phyloP scores from a whole-genome alignment of 2,113 vertebrate species.

The Numenius arquata region DNA sequence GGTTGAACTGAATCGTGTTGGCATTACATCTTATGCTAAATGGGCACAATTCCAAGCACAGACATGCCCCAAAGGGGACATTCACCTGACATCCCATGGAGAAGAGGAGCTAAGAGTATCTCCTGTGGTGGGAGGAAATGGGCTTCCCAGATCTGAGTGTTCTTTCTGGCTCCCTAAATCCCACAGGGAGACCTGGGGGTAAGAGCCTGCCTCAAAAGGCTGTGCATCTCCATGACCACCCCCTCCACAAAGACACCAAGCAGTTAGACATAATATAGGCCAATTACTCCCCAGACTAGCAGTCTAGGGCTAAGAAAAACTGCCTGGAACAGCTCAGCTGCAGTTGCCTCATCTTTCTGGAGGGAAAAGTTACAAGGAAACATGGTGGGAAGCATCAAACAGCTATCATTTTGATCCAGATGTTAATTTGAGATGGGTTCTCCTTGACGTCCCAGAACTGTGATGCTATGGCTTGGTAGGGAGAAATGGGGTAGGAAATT shows the following conservation, averaged over 20 bases:
- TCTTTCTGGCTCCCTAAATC: not conserved
- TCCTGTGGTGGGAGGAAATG: not conserved
- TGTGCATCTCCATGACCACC: accelerated
- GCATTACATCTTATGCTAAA: not conserved
- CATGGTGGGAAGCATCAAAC: not conserved
- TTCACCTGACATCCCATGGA: not conserved
- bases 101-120: not conserved
- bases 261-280: not conserved
- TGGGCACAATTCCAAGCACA: not conserved
- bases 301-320: not conserved
- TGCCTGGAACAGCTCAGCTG: not conserved
- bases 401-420: not conserved
- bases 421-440: not conserved
- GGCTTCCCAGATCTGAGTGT: not conserved
- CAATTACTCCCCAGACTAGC: not conserved
- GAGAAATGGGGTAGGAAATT: not conserved
- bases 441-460: not conserved
- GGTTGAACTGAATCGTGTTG: not conserved
- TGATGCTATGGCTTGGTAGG: not conserved
- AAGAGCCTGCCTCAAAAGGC: not conserved
- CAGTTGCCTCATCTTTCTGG: not conserved
- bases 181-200: not conserved
- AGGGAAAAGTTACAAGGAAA: not conserved
- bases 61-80: not conserved
- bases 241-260: not conserved